Conservation (phyloP, 2,113 vertebrate genomes). For the Notechis scutatus region DNA sequence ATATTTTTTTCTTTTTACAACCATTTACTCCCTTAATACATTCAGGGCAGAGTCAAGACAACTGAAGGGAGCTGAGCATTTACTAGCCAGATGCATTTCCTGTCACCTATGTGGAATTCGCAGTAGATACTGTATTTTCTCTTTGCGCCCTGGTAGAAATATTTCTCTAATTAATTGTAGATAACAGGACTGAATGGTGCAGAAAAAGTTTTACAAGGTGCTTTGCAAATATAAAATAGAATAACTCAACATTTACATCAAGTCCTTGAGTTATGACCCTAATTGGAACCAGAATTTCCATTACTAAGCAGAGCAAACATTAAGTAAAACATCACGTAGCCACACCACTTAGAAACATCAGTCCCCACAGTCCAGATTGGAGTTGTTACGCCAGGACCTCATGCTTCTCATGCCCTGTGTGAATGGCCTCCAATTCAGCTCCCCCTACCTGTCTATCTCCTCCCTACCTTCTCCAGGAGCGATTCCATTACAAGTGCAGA, state of each 20-base stretch:
- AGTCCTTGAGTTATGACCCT: background rate
- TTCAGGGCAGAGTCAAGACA: no score
- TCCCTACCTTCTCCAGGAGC: background rate
- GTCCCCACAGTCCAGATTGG: no score
- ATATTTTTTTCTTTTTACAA: background rate
- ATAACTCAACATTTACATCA: background rate
- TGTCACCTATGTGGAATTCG: no score
- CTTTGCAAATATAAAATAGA: background rate
- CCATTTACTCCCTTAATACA: no score
- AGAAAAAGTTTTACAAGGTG: background rate
- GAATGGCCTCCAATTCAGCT: background rate
- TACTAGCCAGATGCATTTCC: no score
- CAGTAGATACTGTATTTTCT: no score
- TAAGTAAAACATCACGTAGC: background rate
- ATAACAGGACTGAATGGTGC: background rate
- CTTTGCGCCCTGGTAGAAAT: no score
- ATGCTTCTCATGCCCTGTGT: background rate
- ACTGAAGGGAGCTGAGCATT: no score
- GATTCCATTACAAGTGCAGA: no score
- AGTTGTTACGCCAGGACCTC: background rate
- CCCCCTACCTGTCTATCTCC: no score
- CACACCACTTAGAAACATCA: background rate
- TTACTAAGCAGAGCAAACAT: background rate
- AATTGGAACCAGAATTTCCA: background rate
- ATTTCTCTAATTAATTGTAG: background rate